phyloP scores from a whole-genome alignment of 2,113 vertebrate species.

The Poeciliopsis occidentalis region DNA sequence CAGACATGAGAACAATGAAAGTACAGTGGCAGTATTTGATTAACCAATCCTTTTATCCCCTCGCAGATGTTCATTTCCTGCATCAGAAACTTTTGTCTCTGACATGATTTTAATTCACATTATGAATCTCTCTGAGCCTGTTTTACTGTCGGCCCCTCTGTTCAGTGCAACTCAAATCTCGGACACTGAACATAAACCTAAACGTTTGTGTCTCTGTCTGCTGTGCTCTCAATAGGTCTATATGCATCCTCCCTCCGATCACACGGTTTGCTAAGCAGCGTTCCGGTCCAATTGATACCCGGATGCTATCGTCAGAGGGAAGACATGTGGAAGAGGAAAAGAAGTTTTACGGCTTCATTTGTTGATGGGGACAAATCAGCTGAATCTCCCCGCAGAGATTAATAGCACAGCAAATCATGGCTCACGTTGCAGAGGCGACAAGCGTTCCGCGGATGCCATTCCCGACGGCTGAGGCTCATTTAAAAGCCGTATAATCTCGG shows the following conservation, averaged over 20 bases:
- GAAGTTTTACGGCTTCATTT: conserved; percentile 63
- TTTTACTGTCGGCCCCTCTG: neutral
- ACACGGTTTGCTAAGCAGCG: neutral
- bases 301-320: conserved; percentile 16
- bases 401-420: conserved; percentile 70
- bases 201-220: neutral
- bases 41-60: neutral
- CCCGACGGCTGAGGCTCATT: conserved; percentile 71
- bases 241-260: neutral
- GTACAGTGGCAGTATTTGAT: neutral
- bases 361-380: conserved; percentile 53
- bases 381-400: conserved; percentile 69
- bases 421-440: conserved; percentile 63
- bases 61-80: neutral
- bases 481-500: conserved; percentile 69
- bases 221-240: neutral
- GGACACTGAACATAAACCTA: neutral
- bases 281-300: neutral
- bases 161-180: neutral
- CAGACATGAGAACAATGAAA: neutral
- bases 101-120: neutral
- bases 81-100: neutral
- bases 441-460: conserved; percentile 55
- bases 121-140: neutral
- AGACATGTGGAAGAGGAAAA: conserved; percentile 13